Percentiles rank a stretch among this genome's conserved stretches.
phyloP scores from a whole-genome alignment of 2,888 invertebrate genomes.

The Sclerodermus sp. region DNA sequence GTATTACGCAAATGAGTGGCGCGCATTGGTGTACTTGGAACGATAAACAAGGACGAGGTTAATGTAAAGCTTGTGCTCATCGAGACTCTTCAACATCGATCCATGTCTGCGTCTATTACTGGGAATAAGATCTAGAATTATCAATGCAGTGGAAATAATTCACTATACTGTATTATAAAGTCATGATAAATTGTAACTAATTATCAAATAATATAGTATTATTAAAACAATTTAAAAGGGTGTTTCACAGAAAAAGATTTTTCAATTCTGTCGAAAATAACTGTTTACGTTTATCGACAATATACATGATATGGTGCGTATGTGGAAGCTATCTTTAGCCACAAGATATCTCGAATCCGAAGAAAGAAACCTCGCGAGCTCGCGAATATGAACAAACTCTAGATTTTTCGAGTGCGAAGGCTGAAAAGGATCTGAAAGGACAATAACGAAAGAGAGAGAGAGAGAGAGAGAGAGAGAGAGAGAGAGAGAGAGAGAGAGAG shows the following conservation, averaged over 20 bases:
- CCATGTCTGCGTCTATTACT: too few species aligned
- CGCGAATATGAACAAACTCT: constrained; percentile 20
- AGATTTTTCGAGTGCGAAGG: neutral
- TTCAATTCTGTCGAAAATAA: constrained; percentile 17
- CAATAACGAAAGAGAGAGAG: neutral
- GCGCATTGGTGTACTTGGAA: constrained; percentile 2
- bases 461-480: constrained; percentile 6
- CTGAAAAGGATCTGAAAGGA: neutral
- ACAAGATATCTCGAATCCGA: constrained; percentile 26
- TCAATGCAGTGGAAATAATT: too few species aligned
- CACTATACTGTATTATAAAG: too few species aligned
- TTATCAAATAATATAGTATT: too few species aligned
- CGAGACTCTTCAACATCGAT: too few species aligned
- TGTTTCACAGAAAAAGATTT: too few species aligned
- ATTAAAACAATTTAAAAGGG: too few species aligned
- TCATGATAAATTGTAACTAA: too few species aligned
- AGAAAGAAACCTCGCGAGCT: constrained; percentile 6
- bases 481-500: constrained; percentile 1
- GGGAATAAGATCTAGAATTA: too few species aligned
- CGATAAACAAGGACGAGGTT: neutral
- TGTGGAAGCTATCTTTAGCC: constrained; percentile 36
- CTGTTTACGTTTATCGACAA: constrained; percentile 27
- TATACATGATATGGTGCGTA: constrained; percentile 28
- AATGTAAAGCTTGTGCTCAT: too few species aligned
- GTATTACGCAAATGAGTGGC: neutral